Base-by-base conservation (phyloP, 1,140 invertebrate species). In the Bombus turneri region DNA sequence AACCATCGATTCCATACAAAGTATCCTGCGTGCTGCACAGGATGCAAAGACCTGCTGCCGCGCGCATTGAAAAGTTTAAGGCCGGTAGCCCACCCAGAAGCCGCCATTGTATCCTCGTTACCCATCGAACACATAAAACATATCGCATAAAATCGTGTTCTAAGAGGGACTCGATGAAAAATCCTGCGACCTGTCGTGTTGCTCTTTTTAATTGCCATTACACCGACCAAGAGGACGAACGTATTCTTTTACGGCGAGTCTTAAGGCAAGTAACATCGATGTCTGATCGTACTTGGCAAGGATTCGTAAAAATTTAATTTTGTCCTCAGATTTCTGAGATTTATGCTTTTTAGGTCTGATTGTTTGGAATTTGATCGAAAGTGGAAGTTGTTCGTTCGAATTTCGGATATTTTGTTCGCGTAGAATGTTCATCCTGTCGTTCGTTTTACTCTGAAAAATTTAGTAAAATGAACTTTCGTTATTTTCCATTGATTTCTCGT, bases 71-170 rank as follows among this genome's bases (percentile, higher is more conserved):
- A 59, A 68, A 83, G 62, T 83, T 83, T 83, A 83, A 83, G 73
- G 78, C 59, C 84, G 78, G 84, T 85, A 81, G 84, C 84, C 84
- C 78, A 85, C 84, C 84, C 84, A 85, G 77, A 43, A 81, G 79
- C 71, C 77, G 57, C 84, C 84, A 85, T 81, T 85, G 84, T 85
- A 66, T 81, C 84, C 69, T 81, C 79, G 69, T 81, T 85, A 74
- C 53, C 78, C 71, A 81, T 85, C 84, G 78, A 79, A 85, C 78
- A 47, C 79, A 85, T 85, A 85, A 85, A 85, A 81, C 78, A 81
- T 81, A 79, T 85, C 78, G 59, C 78, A 74, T 85, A 68, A 85
- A 85, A 47, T 85, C 78, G 43, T 57, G 79, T 25, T 41, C 39
- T 34, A 13, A 34, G 41, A 73, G 78, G 43, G 59, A 80, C 15